Percentiles rank a stretch among this genome's conserved stretches.
These are phyloP conservation scores for Patiria pectinifera DNA, from an alignment of 53 echinoderm and acorn worm species.

Conservation along the genomic window DNA sequence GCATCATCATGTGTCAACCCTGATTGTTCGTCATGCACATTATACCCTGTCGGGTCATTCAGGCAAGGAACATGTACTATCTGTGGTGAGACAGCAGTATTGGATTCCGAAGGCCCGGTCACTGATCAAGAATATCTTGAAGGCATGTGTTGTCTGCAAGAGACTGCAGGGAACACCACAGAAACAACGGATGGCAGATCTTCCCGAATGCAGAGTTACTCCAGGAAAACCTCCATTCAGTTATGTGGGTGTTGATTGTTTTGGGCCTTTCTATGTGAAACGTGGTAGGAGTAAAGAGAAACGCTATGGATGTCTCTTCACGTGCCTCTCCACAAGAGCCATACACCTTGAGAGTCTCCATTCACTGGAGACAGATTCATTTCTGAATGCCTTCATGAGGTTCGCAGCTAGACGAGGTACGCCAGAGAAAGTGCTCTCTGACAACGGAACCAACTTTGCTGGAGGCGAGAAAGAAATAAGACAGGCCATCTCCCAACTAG, in stretches of 20 bases:
- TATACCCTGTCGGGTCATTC: constrained; percentile 43
- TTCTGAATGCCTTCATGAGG: too few species aligned
- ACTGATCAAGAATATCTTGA: constrained; percentile 27
- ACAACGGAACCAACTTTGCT: constrained; percentile 81
- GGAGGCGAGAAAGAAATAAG: constrained; percentile 69
- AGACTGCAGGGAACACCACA: constrained; percentile 22
- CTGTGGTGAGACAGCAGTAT: constrained; percentile 37
- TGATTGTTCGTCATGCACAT: constrained; percentile 3
- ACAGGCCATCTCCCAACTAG: constrained; percentile 17
- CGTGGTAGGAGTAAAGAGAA: constrained; percentile 53
- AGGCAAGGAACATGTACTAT: constrained; percentile 12
- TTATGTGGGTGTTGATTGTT: constrained; percentile 67
- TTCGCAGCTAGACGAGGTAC: constrained; percentile 47
- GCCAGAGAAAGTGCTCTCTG: background rate
- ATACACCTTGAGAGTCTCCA: too few species aligned
- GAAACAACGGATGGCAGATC: constrained; percentile 61
- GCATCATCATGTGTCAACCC: constrained; percentile 3
- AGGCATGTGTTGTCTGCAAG: constrained; percentile 59
- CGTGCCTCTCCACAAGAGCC: constrained; percentile 49
- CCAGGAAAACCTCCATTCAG: constrained; percentile 71
- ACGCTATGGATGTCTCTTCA: constrained; percentile 75
- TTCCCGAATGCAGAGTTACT: constrained; percentile 67
- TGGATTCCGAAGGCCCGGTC: constrained; percentile 52
- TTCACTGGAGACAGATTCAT: too few species aligned
- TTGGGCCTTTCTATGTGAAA: constrained; percentile 72